Base-by-base conservation (phyloP, 2,888 invertebrate genomes). In the Rotaria macrura region DNA sequence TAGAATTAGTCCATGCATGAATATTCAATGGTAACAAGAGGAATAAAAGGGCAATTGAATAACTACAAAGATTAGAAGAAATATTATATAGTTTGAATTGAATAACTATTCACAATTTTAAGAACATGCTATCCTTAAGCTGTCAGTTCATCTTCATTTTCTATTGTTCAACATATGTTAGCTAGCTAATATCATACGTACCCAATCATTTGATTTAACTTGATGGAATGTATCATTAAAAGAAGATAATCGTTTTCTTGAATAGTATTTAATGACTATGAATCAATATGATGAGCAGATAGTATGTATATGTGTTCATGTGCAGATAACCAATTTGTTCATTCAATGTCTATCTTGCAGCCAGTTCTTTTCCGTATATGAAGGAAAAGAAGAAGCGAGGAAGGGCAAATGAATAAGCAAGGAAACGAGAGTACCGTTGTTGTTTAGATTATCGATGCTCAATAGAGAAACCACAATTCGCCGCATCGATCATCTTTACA, bases 401-500 rank as follows among this genome's bases (percentile, higher is more conserved):
- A 14, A 65, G n/a, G 65, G 65, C 65, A 34, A n/a, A 29, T 65
- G 65, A 65, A 65, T 65, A 65, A 65, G 17, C 65, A 34, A 65
- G 14, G 65, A 65, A 65, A 34, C 65, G 65, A 65, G 65, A 38
- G 34, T 65, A 65, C 65, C 65, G 65, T 65, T 65, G 65, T 65
- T 65, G 65, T 65, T 65, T 65, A 65, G 65, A 65, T 65, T 65
- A 65, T 65, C 34, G 65, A 65, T 34, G 65, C 65, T 65, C 65
- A 65, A 65, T 65, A 65, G 65, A 65, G 38, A 34, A 65, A 65
- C 34, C 65, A 65, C 65, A 65, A 65, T 65, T 65, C 65, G 34
- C 65, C 65, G 65, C 65, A 65, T 65, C 65, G 34, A 65, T 65
- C 65, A 65, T 65, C 65, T 65, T 65, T 65, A 65, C 65, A 65